Evolutionary conservation across 2,888 invertebrate species (phyloP), one percentile per base, ranked within the genome.

Genomic region (Cryptophagus acutangulus): DNA sequence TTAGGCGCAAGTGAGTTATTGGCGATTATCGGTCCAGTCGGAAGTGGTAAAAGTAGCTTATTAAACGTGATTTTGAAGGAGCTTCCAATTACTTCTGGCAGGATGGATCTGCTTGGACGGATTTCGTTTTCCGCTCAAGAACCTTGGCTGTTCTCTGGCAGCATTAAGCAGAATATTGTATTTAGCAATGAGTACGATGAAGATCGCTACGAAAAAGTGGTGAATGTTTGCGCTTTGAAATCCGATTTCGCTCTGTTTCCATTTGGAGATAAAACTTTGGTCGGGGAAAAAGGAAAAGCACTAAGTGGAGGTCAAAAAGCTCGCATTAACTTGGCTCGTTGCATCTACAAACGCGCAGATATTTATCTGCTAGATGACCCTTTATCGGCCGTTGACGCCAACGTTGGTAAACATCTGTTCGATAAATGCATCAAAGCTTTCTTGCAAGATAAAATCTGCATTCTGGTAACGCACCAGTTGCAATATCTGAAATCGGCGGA

Each of bases 271-370:
- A 70, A 76, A 53, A 87, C 87, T 0, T 62, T 85, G 39, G 85
- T 91, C 1, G 90, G 90, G 1, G 90, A 91, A 58, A 76, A 84
- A 36, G 91, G 91, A 8, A 79, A 84, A 2, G 79, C 83, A 2
- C 67, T 92, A 9, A 87, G 87, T 29, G 90, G 90, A 3, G 89
- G 89, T n/a, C 90, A 91, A 68, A 80, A 81, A 63, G 88, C 89
- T 1, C 74, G 91, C 48, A 79, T 92, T 17, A 87, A 85, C 64
- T 71, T 91, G 35, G 87, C 86, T 0, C 73, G 88, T 55, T 80
- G 84, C 5, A 72, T 88, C 35, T 89, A 88, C 59, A 79, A 79
- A 53, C 75, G 82, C 52, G 85, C 86, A 1, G 87, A 89, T 55
- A 75, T 89, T 29, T 88, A 87, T 58, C 70, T 89, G 16, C 65